Conservation (phyloP, 2,888 invertebrate genomes). For the Hermodice carunculata region DNA sequence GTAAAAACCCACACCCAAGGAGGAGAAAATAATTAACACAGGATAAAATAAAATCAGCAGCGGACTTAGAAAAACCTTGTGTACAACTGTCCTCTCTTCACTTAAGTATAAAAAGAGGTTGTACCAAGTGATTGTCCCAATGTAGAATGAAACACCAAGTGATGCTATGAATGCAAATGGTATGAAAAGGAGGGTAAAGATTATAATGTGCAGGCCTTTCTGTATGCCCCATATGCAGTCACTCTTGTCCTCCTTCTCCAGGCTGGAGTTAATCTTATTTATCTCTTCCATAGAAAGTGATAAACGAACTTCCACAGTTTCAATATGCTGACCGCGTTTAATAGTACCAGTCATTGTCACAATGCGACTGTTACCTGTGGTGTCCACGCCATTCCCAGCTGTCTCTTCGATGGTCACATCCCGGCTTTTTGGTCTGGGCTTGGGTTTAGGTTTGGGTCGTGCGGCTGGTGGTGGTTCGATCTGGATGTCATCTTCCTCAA, state of each 20-base stretch:
- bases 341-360: slow-evolving; percentile 78
- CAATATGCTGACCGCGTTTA: slow-evolving; percentile 79
- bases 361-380: slow-evolving; percentile 33
- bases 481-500: too few relatives aligned
- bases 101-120: slow-evolving; percentile 80
- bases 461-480: too few relatives aligned
- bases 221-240: slow-evolving; percentile 69
- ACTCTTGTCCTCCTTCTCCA: slow-evolving; percentile 65
- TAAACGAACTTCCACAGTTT: slow-evolving; percentile 79
- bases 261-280: slow-evolving; percentile 77
- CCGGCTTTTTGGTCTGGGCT: too few relatives aligned
- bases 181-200: slow-evolving; percentile 77
- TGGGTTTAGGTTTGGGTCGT: too few relatives aligned
- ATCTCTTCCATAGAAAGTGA: slow-evolving; percentile 81
- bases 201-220: slow-evolving; percentile 78
- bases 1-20: slow-evolving; percentile 78
- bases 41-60: slow-evolving; percentile 80
- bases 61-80: slow-evolving; percentile 78
- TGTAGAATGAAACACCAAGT: slow-evolving; percentile 79
- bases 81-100: slow-evolving; percentile 77
- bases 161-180: slow-evolving; percentile 79
- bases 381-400: not conserved
- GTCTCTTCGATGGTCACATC: too few relatives aligned
- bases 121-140: slow-evolving; percentile 83
- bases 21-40: slow-evolving; percentile 77